Conservation (phyloP, 2,888 invertebrate species). For the Trichopoda pennipes region DNA sequence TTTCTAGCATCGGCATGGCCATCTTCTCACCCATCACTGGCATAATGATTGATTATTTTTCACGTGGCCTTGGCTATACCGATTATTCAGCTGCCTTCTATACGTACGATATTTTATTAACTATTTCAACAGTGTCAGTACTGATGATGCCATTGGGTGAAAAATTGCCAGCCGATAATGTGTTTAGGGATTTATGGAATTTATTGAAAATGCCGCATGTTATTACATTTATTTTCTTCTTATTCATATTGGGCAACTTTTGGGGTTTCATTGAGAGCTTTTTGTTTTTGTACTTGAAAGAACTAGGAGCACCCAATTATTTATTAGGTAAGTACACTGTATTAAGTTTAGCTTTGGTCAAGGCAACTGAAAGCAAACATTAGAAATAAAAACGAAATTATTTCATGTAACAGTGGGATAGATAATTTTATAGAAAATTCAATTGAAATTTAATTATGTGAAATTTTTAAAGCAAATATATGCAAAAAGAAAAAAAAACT, state of each 20-base stretch:
- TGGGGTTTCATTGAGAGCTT: constrained; percentile 96
- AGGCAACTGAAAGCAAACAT: background rate
- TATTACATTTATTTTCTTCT: constrained; percentile 89
- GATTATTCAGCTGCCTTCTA: constrained; percentile 95
- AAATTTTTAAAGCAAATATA: background rate
- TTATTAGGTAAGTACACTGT: constrained; percentile 84
- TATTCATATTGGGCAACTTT: constrained; percentile 91
- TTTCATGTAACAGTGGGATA: too few species aligned
- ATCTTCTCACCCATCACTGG: constrained; percentile 91
- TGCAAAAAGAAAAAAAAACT: too few species aligned
- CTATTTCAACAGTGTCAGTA: constrained; percentile 88
- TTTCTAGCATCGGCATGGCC: constrained; percentile 91
- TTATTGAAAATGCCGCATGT: constrained; percentile 90
- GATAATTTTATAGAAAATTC: too few species aligned
- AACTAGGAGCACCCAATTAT: constrained; percentile 91
- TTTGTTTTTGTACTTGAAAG: constrained; percentile 91
- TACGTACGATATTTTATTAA: constrained; percentile 86
- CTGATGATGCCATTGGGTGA: constrained; percentile 90
- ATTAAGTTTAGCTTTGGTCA: background rate
- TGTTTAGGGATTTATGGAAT: constrained; percentile 87
- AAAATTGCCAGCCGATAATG: constrained; percentile 89
- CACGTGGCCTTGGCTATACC: constrained; percentile 85
- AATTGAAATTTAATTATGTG: background rate
- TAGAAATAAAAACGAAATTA: background rate
- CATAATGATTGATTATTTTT: constrained; percentile 86